phyloP scores from a whole-genome alignment of 2,113 vertebrate genomes.

The Vanacampus margaritifer region DNA sequence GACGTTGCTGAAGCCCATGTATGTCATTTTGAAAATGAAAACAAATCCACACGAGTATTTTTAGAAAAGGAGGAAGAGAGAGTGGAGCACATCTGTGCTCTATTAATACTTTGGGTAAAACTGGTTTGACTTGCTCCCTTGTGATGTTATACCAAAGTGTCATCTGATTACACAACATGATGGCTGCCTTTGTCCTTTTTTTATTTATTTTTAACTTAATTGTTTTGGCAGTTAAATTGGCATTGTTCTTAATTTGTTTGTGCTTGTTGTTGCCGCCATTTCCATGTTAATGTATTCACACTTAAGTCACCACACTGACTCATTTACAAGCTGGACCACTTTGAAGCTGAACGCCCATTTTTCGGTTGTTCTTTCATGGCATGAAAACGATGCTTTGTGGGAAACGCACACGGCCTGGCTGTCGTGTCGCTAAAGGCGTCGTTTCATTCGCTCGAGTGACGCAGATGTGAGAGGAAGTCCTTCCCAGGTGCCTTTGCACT shows the following conservation, averaged over 20 bases:
- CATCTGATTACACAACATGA: background rate
- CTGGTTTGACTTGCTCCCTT: background rate
- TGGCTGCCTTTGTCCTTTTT: background rate
- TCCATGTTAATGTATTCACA: too few species aligned
- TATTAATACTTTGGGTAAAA: background rate
- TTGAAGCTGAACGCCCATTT: background rate
- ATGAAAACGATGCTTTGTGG: background rate
- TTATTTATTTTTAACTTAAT: background rate
- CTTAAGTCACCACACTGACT: constrained; percentile 27
- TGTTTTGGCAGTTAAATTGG: background rate
- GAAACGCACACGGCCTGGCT: background rate
- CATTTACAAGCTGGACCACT: constrained; percentile 30
- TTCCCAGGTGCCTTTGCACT: background rate
- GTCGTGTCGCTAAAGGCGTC: background rate
- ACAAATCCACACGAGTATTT: background rate
- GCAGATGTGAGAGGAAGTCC: background rate
- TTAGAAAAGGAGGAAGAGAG: background rate
- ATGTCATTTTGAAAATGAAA: background rate
- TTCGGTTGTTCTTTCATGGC: background rate
- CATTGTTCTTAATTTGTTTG: background rate
- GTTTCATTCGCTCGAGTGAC: background rate
- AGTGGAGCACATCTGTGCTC: background rate
- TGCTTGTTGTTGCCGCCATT: too few species aligned
- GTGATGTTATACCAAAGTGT: background rate
- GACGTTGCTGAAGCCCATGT: background rate